These are phyloP conservation scores for Alectoris magna DNA, from an alignment of 2,797 vertebrate genomes.

Conservation along the genomic window DNA sequence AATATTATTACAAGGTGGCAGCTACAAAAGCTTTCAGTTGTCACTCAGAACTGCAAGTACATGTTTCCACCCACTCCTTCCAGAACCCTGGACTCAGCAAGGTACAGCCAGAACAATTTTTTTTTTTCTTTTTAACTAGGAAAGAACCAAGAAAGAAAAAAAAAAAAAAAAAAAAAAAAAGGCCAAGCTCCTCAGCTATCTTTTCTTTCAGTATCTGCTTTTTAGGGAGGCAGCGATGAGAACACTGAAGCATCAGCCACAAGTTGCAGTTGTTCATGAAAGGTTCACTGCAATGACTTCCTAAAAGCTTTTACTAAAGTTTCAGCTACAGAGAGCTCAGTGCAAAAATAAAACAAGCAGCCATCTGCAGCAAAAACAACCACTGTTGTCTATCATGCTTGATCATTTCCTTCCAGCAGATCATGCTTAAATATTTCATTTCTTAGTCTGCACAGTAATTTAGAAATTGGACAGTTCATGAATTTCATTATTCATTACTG, in stretches of 20 bases:
- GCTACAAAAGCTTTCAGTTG: neutral
- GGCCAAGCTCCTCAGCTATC: neutral
- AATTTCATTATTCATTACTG: conserved; percentile 29
- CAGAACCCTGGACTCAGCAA: neutral
- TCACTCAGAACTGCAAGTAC: neutral
- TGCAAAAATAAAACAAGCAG: neutral
- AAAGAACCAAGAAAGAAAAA: too few relatives aligned
- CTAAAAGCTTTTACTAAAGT: neutral
- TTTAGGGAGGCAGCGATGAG: neutral
- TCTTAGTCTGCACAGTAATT: neutral
- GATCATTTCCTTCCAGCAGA: neutral
- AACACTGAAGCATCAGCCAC: neutral
- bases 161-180: neutral
- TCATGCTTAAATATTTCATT: neutral
- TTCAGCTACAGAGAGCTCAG: neutral
- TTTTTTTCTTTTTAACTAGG: too few relatives aligned
- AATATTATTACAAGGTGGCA: neutral
- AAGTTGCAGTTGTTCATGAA: neutral
- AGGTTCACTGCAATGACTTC: neutral
- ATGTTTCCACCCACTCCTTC: neutral
- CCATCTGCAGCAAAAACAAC: neutral
- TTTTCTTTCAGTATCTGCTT: neutral
- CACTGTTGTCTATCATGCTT: neutral
- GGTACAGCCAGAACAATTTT: neutral
- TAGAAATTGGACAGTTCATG: neutral